Evolutionary conservation across 92 coral and sea anemone genomes (phyloP), one percentile per base, ranked within the genome.

Genomic region (Epizoanthus ramosus): DNA sequence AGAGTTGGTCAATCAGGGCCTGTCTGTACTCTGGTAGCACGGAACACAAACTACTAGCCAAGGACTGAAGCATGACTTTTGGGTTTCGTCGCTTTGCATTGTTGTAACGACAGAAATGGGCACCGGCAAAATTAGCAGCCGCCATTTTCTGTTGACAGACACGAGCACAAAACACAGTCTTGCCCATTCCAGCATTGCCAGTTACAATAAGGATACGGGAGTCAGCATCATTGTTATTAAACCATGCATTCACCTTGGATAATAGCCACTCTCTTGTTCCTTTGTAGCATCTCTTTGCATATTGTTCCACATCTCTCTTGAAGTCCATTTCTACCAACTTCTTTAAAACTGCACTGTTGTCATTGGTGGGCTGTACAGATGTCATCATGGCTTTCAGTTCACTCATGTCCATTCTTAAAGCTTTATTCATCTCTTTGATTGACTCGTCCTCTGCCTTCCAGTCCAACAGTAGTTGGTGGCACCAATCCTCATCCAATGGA

Each of bases 221-320:
- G 19, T 53, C 72, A 6, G 80, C 39, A 17, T 84, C 64, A 18
- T 63, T 35, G 45, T 61, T 43, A 45, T 19, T 8, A 63, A 84
- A 74, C 80, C 73, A 84, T n/a, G 22, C 24, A n/a, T 63, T 24
- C 12, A 84, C 50, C 22, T 73, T 23, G 8, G 47, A 22, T 60
- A 84, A 73, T 8, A 84, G 39, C 87, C 81, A 84, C 45, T 84
- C 41, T 73, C 87, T 84, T 3, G 87, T 73, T 23, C 87, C 81
- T 58, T 61, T 21, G 14, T 58, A 57, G 59, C 75, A 84, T 57
- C 24, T 58, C 15, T 73, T 84, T 6, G 80, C 56, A n/a, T 72
- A 69, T 17, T 56, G 47, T 13, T 61, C 81, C 60, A 84, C 79
- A 58, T 84, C 68, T 39, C 87, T 71, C 19, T 25, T 73, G 74